A percentile compares a stretch with the other conserved stretches of the same genome.
Evolutionary conservation across 1,140 invertebrate genomes (phyloP).

Genomic region (Cydia strobilella): DNA sequence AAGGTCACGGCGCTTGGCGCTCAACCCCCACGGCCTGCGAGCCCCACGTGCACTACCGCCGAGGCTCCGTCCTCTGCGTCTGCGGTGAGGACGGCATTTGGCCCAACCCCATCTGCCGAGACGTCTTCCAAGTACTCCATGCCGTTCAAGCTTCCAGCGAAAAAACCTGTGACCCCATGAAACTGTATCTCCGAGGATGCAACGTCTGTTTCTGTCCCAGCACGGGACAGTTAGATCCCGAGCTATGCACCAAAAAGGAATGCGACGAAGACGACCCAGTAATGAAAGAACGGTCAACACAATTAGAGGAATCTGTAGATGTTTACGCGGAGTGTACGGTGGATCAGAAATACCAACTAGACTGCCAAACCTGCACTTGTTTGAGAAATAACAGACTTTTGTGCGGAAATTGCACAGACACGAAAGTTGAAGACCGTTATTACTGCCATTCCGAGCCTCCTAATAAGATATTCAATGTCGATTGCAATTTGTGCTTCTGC

Average conservation of each 20-base stretch:
- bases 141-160: constrained; percentile 47
- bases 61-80: constrained; percentile 52
- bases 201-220: constrained; percentile 65
- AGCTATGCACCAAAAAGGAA: constrained; percentile 56
- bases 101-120: constrained; percentile 66
- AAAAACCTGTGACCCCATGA: constrained; percentile 48
- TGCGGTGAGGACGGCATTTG: constrained; percentile 67
- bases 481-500: constrained; percentile 63
- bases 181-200: constrained; percentile 62
- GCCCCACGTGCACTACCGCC: constrained; percentile 55
- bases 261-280: constrained; percentile 53
- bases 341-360: constrained; percentile 50
- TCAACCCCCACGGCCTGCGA: constrained; percentile 47
- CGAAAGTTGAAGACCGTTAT: constrained; percentile 6
- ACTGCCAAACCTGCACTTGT: constrained; percentile 58
- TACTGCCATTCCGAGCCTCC: constrained; percentile 43
- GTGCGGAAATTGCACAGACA: constrained; percentile 46
- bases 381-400: constrained; percentile 61
- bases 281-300: constrained; percentile 34
- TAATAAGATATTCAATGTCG: constrained; percentile 43
- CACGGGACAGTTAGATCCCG: constrained; percentile 46
- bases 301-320: constrained; percentile 40
- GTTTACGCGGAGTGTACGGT: constrained; percentile 55
- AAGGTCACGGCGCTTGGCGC: constrained; percentile 66
- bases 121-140: constrained; percentile 57